Conservation (phyloP, 2,797 vertebrate species). For the Karalla daura region DNA sequence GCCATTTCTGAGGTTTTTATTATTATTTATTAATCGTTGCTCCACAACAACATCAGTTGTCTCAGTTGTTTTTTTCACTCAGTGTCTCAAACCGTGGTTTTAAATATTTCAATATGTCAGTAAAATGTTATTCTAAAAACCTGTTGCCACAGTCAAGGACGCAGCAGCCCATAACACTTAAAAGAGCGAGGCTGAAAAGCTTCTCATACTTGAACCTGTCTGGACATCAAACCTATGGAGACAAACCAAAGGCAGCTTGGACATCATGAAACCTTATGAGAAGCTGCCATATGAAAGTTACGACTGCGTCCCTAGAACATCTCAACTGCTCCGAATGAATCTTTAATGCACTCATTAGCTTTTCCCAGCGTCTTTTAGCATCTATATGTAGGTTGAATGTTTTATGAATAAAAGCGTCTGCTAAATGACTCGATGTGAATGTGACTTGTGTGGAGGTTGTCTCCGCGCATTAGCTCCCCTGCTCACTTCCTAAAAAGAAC, state of each 20-base stretch:
- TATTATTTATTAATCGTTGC: too few species aligned
- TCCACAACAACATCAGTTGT: conserved; percentile 7
- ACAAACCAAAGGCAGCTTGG: not conserved
- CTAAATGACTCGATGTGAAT: too few species aligned
- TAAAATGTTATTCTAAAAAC: conserved; percentile 10
- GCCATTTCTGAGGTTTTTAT: conserved; percentile 4
- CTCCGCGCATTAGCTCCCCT: too few species aligned
- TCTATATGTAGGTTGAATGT: too few species aligned
- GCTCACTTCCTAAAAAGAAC: not conserved
- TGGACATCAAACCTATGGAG: not conserved
- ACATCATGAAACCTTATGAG: not conserved
- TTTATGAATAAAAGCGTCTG: too few species aligned
- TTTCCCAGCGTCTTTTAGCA: not conserved
- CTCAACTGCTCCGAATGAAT: not conserved
- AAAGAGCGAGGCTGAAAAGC: conserved; percentile 1
- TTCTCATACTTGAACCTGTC: not conserved
- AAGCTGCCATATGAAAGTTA: not conserved
- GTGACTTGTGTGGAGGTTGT: too few species aligned
- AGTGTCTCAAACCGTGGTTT: too few species aligned
- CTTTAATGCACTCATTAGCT: not conserved
- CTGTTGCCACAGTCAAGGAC: conserved; percentile 9
- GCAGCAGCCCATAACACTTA: conserved; percentile 12
- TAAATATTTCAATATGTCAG: too few species aligned
- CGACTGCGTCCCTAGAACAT: not conserved
- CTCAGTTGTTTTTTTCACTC: too few species aligned